Base-by-base conservation (phyloP, 2,888 invertebrate genomes). In the Rambutsinella grinnellia region DNA sequence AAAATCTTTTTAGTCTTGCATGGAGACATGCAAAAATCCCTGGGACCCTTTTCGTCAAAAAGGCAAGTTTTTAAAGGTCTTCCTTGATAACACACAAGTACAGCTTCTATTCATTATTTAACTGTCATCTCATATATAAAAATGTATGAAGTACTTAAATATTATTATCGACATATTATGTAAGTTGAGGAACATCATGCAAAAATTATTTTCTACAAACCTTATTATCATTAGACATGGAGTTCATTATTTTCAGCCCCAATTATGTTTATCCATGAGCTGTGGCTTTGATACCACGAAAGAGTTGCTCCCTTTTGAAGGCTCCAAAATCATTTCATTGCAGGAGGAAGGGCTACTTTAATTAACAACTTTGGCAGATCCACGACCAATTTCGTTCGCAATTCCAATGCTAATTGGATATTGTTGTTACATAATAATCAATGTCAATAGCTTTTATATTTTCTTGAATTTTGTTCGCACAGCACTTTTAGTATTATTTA, bases 241-340 rank as follows among this genome's bases (percentile, higher is more conserved):
- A 71, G 71, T 58, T 65, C 71, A 71, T 71, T 65, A 71, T 71
- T 56, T 71, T 71, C 61, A 62, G 15, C 62, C 71, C 71, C 71
- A 71, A 71, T 71, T 57, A 71, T 26, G 13, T 27, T 47, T 36
- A 71, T 71, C 71, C 71, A 71, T 71, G 71, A 71, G 65, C 19
- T 54, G 71, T 65, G 63, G 63, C 65, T 58, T 51, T 57, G 51
- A 36, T 24, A 65, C 71, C 71, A 71, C 57, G 58, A 56, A 57
- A 57, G 62, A 65, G 49, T 54, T 19, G 17, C 26, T 62, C 53
- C 71, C 63, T 61, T 57, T 57, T 71, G 71, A 71, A 71, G 71
- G 71, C 51, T 71, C 65, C 71, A 62, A 71, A 36, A 5, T 36
- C 36, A 36, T 36, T 36, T 36, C 13, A n/a, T n/a, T n/a, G n/a